Base-by-base conservation (phyloP, 2,888 invertebrate species). In the Eremobia ochroleuca region DNA sequence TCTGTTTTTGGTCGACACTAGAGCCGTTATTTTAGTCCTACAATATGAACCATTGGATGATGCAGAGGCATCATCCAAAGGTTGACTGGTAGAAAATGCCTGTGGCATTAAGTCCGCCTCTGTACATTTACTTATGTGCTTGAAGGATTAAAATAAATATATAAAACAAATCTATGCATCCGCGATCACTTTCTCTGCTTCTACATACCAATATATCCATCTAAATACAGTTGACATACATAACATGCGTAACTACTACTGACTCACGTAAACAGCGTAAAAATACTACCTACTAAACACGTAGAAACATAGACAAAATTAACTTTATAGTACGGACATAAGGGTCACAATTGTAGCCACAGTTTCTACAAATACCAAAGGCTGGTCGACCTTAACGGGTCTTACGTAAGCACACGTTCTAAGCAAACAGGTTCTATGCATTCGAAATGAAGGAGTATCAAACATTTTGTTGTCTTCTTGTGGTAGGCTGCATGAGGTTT, bases 331-430 rank as follows among this genome's bases (percentile, higher is more conserved):
- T 77, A 81, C 64, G 67, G 82, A 28, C n/a, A 79, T 89, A 90
- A 85, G 81, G 87, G 69, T 82, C 70, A 77, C 72, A 73, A 62
- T 77, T 66, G 55, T 31, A 59, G 55, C n/a, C 55, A 58, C 46
- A 68, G 70, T 78, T 85, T 77, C 77, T 86, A 83, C 73, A 79
- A 88, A 82, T 87, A 88, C 87, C 87, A 73, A 75, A 76, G 83
- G 75, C 89, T 88, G 87, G 90, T 73, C 87, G 92, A 92, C 92
- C 92, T 92, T 92, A 92, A 83, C 76, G 85, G 77, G 72, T 68
- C 85, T 92, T 92, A 91, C 91, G 92, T 92, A 91, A 91, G 76
- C 81, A 69, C 70, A 87, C 88, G 85, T 87, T 89, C 89, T 78
- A 83, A 86, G 74, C 82, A 77, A 87, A 86, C 89, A 77, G 82